Percentiles rank a stretch among this genome's conserved stretches.
Evolutionary conservation across 2,888 invertebrate genomes (phyloP).

Genomic region (Andrena haemorrhoa): DNA sequence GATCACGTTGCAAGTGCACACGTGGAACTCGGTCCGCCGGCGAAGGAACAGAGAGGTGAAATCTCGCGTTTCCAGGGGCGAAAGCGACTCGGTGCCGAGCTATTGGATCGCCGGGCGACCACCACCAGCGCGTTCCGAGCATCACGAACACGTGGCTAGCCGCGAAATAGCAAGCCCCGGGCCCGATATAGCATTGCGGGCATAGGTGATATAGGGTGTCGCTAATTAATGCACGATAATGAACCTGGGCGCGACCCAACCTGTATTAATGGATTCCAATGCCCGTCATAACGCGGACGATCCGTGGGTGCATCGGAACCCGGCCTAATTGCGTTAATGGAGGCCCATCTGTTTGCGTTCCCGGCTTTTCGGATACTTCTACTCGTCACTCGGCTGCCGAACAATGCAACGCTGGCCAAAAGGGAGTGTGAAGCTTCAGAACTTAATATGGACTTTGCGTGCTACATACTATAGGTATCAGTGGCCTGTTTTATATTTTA

Average conservation of each 20-base stretch:
- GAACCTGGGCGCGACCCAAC: slow-evolving; percentile 78
- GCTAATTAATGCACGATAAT: slow-evolving; percentile 83
- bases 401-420: slow-evolving; percentile 31
- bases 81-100: slow-evolving; percentile 56
- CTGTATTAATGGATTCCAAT: slow-evolving; percentile 82
- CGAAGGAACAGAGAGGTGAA: slow-evolving; percentile 32
- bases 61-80: slow-evolving; percentile 45
- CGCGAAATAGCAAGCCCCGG: slow-evolving; percentile 75
- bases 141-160: slow-evolving; percentile 74
- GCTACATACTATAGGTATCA: no score
- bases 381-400: slow-evolving; percentile 46
- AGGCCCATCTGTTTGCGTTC: slow-evolving; percentile 64
- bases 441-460: no score
- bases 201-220: slow-evolving; percentile 77
- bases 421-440: background rate
- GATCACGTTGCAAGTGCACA: background rate
- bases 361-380: slow-evolving; percentile 54
- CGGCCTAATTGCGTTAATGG: slow-evolving; percentile 73
- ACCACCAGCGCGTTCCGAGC: slow-evolving; percentile 55
- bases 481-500: no score
- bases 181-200: slow-evolving; percentile 68
- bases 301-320: slow-evolving; percentile 68
- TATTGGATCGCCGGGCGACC: slow-evolving; percentile 56
- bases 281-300: slow-evolving; percentile 71
- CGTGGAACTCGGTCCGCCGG: background rate